A percentile compares a stretch with the other conserved stretches of the same genome.
These are phyloP conservation scores for Vanessa atalanta DNA, from an alignment of 1,140 invertebrate species.

Conservation along the genomic window DNA sequence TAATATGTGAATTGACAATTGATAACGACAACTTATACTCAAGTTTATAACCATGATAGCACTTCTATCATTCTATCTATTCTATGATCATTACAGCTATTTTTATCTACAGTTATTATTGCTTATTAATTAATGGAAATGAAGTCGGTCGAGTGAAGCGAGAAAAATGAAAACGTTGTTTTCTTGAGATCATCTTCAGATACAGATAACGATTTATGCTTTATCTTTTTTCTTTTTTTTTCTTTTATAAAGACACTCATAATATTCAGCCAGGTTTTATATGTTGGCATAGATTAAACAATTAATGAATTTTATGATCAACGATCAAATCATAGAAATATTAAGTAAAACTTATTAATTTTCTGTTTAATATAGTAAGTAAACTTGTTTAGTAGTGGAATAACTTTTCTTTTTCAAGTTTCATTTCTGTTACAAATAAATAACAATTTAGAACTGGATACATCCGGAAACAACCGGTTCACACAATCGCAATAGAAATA, in stretches of 20 bases:
- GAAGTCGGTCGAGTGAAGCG: constrained; percentile 39
- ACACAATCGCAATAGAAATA: constrained; percentile 58
- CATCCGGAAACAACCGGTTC: constrained; percentile 66
- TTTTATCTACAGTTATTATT: constrained; percentile 45
- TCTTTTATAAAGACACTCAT: background rate
- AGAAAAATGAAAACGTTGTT: constrained; percentile 31
- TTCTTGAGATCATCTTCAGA: constrained; percentile 19
- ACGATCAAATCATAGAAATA: too few species aligned
- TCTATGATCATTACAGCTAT: constrained; percentile 19
- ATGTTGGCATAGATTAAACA: too few species aligned
- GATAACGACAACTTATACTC: background rate
- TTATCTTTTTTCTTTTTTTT: background rate
- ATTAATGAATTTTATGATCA: too few species aligned
- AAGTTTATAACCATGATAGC: background rate
- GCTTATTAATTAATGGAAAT: constrained; percentile 47
- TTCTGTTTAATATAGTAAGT: too few species aligned
- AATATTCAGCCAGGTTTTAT: too few species aligned
- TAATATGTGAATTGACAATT: too few species aligned
- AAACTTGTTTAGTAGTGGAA: too few species aligned
- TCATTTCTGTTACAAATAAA: background rate
- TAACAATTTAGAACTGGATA: constrained; percentile 29
- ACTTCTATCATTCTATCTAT: background rate
- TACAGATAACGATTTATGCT: constrained; percentile 7
- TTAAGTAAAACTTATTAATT: too few species aligned
- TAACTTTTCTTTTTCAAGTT: background rate